Evolutionary conservation across 2,888 invertebrate genomes (phyloP).

Genomic region (Tyria jacobaeae): DNA sequence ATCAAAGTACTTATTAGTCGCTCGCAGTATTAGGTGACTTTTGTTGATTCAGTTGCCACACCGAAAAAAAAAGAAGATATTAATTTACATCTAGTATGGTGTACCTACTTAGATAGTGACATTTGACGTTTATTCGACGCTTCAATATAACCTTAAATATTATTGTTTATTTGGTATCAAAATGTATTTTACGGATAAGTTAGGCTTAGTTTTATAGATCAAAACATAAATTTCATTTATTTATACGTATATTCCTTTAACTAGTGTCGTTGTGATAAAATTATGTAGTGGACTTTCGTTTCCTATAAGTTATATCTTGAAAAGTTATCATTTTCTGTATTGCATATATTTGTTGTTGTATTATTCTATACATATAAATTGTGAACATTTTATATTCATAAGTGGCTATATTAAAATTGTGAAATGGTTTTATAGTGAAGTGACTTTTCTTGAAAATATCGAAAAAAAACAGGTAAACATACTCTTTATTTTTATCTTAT

Average conservation of each 20-base stretch:
- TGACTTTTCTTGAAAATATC: neutral
- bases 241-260: neutral
- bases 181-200: neutral
- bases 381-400: neutral
- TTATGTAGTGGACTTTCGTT: neutral
- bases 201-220: neutral
- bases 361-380: neutral
- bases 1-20: too few relatives aligned
- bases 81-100: too few relatives aligned
- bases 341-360: neutral
- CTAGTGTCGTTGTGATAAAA: neutral
- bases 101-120: constrained; percentile 5
- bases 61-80: too few relatives aligned
- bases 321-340: constrained; percentile 1
- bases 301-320: neutral
- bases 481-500: neutral
- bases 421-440: neutral
- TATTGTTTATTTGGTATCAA: constrained; percentile 51
- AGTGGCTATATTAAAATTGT: neutral
- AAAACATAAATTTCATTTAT: neutral
- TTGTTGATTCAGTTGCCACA: too few relatives aligned
- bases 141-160: constrained; percentile 49
- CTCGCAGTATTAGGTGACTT: too few relatives aligned
- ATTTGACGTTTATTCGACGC: constrained; percentile 60
- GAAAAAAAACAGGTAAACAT: constrained; percentile 1